These are phyloP conservation scores for Crenuchus spilurus DNA, from an alignment of 2,797 vertebrate species.

Conservation along the genomic window DNA sequence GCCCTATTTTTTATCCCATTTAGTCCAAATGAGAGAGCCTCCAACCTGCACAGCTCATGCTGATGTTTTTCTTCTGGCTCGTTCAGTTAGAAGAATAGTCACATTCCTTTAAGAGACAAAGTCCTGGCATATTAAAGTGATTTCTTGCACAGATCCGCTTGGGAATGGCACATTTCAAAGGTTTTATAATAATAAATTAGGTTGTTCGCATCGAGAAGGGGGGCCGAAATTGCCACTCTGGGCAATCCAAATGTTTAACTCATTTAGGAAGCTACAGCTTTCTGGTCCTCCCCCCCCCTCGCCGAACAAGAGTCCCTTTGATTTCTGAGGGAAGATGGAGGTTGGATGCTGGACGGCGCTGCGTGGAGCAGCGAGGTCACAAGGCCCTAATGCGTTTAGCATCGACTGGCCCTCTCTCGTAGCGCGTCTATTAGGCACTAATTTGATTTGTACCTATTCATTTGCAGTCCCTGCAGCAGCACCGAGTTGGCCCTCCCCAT, in stretches of 20 bases:
- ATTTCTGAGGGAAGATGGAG: constrained; percentile 77
- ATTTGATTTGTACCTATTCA: constrained; percentile 97
- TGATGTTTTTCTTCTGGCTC: constrained; percentile 1
- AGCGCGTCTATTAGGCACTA: constrained; percentile 93
- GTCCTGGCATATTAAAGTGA: constrained; percentile 45
- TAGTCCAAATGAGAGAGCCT: constrained; percentile 35
- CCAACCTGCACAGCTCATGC: constrained; percentile 6
- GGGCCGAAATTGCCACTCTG: constrained; percentile 66
- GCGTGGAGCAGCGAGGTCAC: constrained; percentile 90
- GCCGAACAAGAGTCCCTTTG: constrained; percentile 92
- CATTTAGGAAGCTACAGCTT: constrained; percentile 83
- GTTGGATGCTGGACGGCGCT: constrained; percentile 86
- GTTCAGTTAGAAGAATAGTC: constrained; percentile 37
- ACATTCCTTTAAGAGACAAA: constrained; percentile 30
- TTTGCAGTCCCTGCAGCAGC: constrained; percentile 94
- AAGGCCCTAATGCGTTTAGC: constrained; percentile 98
- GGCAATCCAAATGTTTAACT: constrained; percentile 83
- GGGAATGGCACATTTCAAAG: constrained; percentile 55
- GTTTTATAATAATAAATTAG: constrained; percentile 61
- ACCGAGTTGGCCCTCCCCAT: constrained; percentile 88
- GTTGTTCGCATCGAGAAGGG: constrained; percentile 54
- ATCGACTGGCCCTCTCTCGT: constrained; percentile 92
- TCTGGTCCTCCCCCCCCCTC: constrained; percentile 67
- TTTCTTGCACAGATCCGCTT: constrained; percentile 50
- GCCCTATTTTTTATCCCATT: constrained; percentile 51